A percentile compares a stretch with the other conserved stretches of the same genome.
Evolutionary conservation across 2,888 invertebrate genomes (phyloP).

Genomic region (Syrphus vitripennis): DNA sequence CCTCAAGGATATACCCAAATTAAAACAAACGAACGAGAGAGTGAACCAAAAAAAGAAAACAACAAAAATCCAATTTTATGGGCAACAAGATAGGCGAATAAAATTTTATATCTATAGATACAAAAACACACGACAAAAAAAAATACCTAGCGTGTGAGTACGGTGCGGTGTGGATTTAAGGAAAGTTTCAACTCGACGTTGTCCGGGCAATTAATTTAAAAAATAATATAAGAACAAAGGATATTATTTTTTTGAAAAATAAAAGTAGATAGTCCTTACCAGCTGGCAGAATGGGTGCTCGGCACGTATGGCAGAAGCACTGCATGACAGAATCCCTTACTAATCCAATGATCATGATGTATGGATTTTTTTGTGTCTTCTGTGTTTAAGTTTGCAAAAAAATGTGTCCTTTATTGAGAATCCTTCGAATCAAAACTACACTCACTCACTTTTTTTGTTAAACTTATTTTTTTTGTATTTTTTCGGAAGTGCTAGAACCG

Average conservation of each 20-base stretch:
- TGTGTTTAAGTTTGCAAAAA: neutral
- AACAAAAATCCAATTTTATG: slow-evolving; percentile 39
- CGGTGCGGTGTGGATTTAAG: too few species aligned
- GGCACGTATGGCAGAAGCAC: slow-evolving; percentile 96
- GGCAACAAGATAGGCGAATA: slow-evolving; percentile 21
- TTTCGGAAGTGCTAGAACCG: slow-evolving; percentile 38
- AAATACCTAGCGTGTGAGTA: slow-evolving; percentile 43
- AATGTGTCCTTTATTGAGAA: slow-evolving; percentile 36
- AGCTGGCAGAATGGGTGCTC: slow-evolving; percentile 89
- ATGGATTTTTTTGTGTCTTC: slow-evolving; percentile 24
- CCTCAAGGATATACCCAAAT: slow-evolving; percentile 60
- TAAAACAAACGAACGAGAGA: neutral
- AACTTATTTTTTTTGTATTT: neutral
- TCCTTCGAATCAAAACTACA: slow-evolving; percentile 20
- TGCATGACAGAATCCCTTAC: slow-evolving; percentile 95
- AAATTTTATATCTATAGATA: neutral
- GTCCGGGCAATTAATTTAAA: slow-evolving; percentile 53
- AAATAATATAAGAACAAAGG: slow-evolving; percentile 52
- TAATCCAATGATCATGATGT: slow-evolving; percentile 91
- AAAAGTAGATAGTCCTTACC: slow-evolving; percentile 84
- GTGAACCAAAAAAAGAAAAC: slow-evolving; percentile 7
- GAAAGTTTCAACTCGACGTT: slow-evolving; percentile 67
- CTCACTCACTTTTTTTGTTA: slow-evolving; percentile 13
- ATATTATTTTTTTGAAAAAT: slow-evolving; percentile 1
- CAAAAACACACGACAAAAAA: neutral